A percentile compares a stretch with the other conserved stretches of the same genome.
Evolutionary conservation across 2,797 vertebrate species (phyloP).

Genomic region (Mormyrus hasselquistii): DNA sequence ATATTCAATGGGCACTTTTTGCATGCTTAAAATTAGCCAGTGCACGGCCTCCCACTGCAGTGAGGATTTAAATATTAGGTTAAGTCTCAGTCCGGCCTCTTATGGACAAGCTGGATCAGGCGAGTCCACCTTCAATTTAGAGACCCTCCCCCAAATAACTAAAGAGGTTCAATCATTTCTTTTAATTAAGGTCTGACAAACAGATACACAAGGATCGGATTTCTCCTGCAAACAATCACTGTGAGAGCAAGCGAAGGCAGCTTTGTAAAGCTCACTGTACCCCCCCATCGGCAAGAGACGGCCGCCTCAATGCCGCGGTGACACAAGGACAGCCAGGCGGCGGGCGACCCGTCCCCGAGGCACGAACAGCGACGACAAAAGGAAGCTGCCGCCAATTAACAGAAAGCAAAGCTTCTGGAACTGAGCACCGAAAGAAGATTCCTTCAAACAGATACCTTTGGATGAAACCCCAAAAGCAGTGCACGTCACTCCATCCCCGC

Average conservation of each 20-base stretch:
- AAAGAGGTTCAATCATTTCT: neutral
- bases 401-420: neutral
- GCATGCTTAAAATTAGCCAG: constrained; percentile 27
- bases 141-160: neutral
- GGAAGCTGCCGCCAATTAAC: neutral
- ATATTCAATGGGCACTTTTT: constrained; percentile 34
- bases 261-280: neutral
- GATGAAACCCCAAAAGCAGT: neutral
- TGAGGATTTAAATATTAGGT: constrained; percentile 12
- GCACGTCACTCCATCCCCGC: neutral
- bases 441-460: neutral
- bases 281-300: no score
- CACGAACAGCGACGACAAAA: neutral
- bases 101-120: neutral
- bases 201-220: neutral
- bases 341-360: neutral
- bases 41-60: neutral
- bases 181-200: neutral
- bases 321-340: neutral
- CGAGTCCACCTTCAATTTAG: neutral
- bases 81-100: neutral
- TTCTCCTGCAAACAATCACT: neutral
- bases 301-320: neutral
- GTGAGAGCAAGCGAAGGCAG: neutral
- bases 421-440: neutral